phyloP scores from a whole-genome alignment of 1,140 invertebrate species.

The Zeugodacus cucurbitae region DNA sequence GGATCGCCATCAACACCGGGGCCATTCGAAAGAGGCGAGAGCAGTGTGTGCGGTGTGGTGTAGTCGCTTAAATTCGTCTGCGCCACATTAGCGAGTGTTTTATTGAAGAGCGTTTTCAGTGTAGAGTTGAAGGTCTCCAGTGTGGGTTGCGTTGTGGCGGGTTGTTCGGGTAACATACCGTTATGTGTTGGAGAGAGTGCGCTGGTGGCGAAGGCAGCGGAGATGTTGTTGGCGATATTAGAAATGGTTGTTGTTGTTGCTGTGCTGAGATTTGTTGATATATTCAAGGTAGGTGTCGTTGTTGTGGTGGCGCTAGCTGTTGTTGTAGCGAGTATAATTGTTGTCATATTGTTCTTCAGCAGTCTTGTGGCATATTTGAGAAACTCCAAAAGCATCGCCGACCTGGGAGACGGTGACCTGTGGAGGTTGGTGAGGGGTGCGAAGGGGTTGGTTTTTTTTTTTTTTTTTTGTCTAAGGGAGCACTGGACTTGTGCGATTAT shows the following conservation, averaged over 20 bases:
- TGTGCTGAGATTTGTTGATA: slow-evolving; percentile 1
- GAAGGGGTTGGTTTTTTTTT: background rate
- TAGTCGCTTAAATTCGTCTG: slow-evolving; percentile 40
- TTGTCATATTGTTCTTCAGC: slow-evolving; percentile 19
- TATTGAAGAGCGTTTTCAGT: slow-evolving; percentile 34
- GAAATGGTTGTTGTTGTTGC: background rate
- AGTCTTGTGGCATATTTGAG: slow-evolving; percentile 32
- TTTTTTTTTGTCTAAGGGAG: background rate
- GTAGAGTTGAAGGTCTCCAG: background rate
- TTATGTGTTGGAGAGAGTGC: background rate
- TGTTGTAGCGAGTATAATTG: slow-evolving; percentile 38
- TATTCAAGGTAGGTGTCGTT: slow-evolving; percentile 29
- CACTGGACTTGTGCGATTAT: background rate
- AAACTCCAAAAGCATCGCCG: slow-evolving; percentile 39
- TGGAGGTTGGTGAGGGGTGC: background rate
- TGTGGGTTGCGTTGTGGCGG: background rate
- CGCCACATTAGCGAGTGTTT: slow-evolving; percentile 14
- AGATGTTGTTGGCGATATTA: background rate
- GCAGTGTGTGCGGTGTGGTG: background rate
- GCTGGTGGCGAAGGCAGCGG: background rate
- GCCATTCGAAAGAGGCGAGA: background rate
- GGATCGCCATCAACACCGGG: background rate
- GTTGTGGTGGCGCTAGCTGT: slow-evolving; percentile 38
- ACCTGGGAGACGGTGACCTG: background rate
- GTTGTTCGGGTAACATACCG: background rate